Base-by-base conservation (phyloP, 2,888 invertebrate genomes). In the Drosophila algonquin region DNA sequence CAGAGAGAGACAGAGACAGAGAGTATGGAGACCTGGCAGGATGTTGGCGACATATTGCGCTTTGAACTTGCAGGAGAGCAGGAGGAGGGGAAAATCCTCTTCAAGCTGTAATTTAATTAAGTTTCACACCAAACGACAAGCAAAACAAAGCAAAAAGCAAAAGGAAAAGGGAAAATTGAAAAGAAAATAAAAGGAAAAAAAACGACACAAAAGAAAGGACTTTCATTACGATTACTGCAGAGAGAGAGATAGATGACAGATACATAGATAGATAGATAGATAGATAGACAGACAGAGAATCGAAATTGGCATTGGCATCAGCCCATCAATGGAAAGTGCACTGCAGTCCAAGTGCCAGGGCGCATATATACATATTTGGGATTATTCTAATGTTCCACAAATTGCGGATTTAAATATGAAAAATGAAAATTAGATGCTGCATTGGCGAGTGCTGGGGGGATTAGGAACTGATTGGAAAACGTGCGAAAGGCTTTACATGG, bases 21-120 rank as follows among this genome's bases (percentile, higher is more conserved):
- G 14, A 35, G 35, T 12, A 4, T 12, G 3, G 14, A 35, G 40
- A 24, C 63, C 48, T 27, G 73, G 5, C 65, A 73, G 57, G 67
- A 65, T 73, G 74, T 72, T 72, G 4, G 67, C 74, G 74, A 72
- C 72, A 74, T 65, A 64, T 71, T 73, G 71, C 67, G 67, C 67
- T 74, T 74, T 73, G 75, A 73, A 74, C 68, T 75, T 61, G 48
- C 21, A 53, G 47, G 55, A 12, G 14, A 14, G 51, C 0, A 5
- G 45, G 21, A 21, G 21, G 21, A 3, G 2, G 16, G 51, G 47
- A 48, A 60, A 45, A 45, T 51, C 52, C 47, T 14, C 24, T 53
- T 18, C 32, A 52, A 54, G 48, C 64, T 75, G 81, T 84, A 86
- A 88, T 84, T 84, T 84, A 84, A 84, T 84, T 88, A 88, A 71